Base-by-base conservation (phyloP, 1,140 invertebrate genomes). In the Drosophila lacteicornis region DNA sequence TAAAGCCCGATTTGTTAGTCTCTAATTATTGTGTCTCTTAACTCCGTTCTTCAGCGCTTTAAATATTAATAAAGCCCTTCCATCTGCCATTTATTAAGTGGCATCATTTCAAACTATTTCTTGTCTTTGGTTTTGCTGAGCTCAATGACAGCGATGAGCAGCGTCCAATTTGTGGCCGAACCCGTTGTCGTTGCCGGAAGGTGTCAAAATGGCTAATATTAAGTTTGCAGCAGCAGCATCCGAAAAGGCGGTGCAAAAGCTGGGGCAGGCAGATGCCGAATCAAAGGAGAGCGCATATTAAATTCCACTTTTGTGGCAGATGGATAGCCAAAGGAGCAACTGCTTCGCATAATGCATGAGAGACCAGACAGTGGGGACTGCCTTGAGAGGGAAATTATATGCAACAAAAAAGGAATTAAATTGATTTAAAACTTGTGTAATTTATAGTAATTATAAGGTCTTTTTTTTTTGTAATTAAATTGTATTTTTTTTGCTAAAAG, bases 301-400 rank as follows among this genome's bases (percentile, higher is more conserved):
- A 70, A 70, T 70, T 56, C 67, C 63, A 68, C 62, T 69, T 67
- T 38, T 2, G 38, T 12, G 61, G 47, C 38, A 46, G 49, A 38
- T 68, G 62, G 33, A 17, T 19, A 27, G n/a, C 33, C 38, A 68
- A 67, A n/a, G 22, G 33, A 55, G 43, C 47, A 38, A 43, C 22
- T 42, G 45, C 65, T 50, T 22, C 58, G 15, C 61, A 55, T 55
- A 45, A 51, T 53, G 45, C 47, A 19, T 36, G 8, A 25, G 12
- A 22, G 27, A 33, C 8, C 38, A 46, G 30, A 66, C 66, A 66
- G 60, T 65, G 38, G 5, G 5, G 12, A 38, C 30, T 67, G 27
- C 6, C 4, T n/a, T 11, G 0, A 4, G 2, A 2, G 60, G 33
- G 3, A 40, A 27, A 4, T 27, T 62, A 38, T 38, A 36, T 36